Evolutionary conservation across 2,113 vertebrate species (phyloP).

Genomic region (Siphamia tubifer): DNA sequence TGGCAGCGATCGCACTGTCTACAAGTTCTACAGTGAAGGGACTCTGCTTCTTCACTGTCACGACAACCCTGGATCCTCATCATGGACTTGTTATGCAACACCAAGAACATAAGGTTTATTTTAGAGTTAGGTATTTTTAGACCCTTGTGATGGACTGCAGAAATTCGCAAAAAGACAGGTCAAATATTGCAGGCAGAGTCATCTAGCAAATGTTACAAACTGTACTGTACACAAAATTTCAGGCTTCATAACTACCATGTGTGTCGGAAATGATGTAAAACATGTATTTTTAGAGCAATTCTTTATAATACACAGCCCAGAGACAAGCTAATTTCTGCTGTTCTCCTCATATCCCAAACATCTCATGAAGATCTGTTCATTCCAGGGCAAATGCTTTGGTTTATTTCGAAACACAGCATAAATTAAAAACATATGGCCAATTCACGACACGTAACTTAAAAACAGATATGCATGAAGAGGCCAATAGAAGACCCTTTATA

Average conservation of each 20-base stretch:
- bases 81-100: conserved; percentile 67
- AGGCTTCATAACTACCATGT: conserved; percentile 44
- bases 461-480: conserved; percentile 35
- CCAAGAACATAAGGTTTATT: conserved; percentile 68
- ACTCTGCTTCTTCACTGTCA: conserved; percentile 14
- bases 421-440: conserved; percentile 76
- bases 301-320: conserved; percentile 38
- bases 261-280: conserved; percentile 57
- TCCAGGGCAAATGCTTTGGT: conserved; percentile 65
- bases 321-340: conserved; percentile 40
- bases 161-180: conserved; percentile 37
- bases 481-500: conserved; percentile 32
- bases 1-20: not conserved
- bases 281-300: conserved; percentile 55
- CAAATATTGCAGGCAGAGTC: conserved; percentile 32
- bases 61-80: conserved; percentile 27
- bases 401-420: conserved; percentile 72
- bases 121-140: conserved; percentile 79
- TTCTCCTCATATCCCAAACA: conserved; percentile 28
- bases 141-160: conserved; percentile 34
- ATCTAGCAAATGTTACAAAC: conserved; percentile 42
- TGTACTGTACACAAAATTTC: conserved; percentile 9
- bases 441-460: conserved; percentile 49
- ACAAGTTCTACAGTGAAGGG: not conserved
- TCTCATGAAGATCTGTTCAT: conserved; percentile 63